A percentile compares a stretch with the other conserved stretches of the same genome.
These are phyloP conservation scores for Volucella zonaria DNA, from an alignment of 2,888 invertebrate species.

Conservation along the genomic window DNA sequence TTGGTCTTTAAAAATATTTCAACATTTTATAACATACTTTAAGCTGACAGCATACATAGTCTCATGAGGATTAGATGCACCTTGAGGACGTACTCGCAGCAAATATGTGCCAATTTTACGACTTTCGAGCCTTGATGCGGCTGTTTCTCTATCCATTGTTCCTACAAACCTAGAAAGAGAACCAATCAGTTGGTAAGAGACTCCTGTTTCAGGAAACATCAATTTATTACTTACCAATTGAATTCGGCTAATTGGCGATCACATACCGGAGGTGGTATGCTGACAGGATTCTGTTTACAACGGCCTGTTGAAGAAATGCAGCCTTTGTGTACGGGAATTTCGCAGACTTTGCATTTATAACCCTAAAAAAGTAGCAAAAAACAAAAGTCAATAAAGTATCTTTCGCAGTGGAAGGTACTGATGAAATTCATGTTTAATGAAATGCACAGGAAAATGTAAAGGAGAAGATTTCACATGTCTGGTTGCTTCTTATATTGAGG, in stretches of 20 bases:
- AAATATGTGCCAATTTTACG: slow-evolving; percentile 94
- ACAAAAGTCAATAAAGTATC: neutral
- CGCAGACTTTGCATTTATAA: slow-evolving; percentile 92
- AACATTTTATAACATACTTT: slow-evolving; percentile 85
- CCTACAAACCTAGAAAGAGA: slow-evolving; percentile 88
- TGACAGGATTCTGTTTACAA: slow-evolving; percentile 84
- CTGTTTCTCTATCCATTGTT: slow-evolving; percentile 92
- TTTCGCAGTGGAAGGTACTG: no score
- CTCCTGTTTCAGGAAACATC: neutral
- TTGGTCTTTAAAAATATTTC: slow-evolving; percentile 31
- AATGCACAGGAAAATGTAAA: neutral
- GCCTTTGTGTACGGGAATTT: slow-evolving; percentile 92
- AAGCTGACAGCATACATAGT: slow-evolving; percentile 92
- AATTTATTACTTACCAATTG: slow-evolving; percentile 83
- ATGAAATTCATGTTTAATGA: no score
- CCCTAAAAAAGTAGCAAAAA: slow-evolving; percentile 83
- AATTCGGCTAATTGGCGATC: slow-evolving; percentile 84
- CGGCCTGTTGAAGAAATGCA: slow-evolving; percentile 92
- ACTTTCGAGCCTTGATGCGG: slow-evolving; percentile 88
- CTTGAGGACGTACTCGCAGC: slow-evolving; percentile 89
- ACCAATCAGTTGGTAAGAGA: slow-evolving; percentile 16
- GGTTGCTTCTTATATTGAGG: no score
- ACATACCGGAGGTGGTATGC: slow-evolving; percentile 86
- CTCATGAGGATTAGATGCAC: slow-evolving; percentile 85
- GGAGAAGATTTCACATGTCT: no score